Conservation (phyloP, 2,888 invertebrate species). For the Noctua comes region DNA sequence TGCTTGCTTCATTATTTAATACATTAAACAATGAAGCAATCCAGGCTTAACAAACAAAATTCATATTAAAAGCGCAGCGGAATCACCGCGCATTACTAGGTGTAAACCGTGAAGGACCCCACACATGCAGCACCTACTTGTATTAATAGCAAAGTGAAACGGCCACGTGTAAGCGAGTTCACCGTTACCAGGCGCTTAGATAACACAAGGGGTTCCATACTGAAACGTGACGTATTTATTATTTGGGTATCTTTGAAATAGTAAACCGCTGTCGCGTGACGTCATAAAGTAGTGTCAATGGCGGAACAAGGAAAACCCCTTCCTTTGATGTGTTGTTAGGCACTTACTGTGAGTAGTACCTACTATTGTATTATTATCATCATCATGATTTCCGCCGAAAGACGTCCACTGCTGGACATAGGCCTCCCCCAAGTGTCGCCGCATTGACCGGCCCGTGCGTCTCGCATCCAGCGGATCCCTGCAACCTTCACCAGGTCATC, state of each 20-base stretch:
- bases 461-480: too few relatives aligned
- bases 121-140: conserved; percentile 30
- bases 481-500: too few relatives aligned
- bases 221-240: neutral
- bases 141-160: conserved; percentile 58
- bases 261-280: conserved; percentile 6
- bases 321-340: neutral
- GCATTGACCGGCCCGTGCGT: too few relatives aligned
- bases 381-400: too few relatives aligned
- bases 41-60: neutral
- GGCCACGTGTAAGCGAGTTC: conserved; percentile 78
- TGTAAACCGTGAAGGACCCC: conserved; percentile 1
- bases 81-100: conserved; percentile 7
- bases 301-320: neutral
- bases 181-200: conserved; percentile 74
- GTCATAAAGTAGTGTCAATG: conserved; percentile 8
- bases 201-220: conserved; percentile 8
- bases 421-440: too few relatives aligned
- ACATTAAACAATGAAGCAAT: neutral
- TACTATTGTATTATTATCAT: too few relatives aligned
- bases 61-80: neutral
- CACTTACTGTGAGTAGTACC: too few relatives aligned
- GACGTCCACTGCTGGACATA: too few relatives aligned
- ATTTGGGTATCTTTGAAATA: conserved; percentile 3
- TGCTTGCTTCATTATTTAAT: too few relatives aligned